Evolutionary conservation across 2,888 invertebrate genomes (phyloP), one percentile per base, ranked within the genome.

Genomic region (Melolontha melolontha): DNA sequence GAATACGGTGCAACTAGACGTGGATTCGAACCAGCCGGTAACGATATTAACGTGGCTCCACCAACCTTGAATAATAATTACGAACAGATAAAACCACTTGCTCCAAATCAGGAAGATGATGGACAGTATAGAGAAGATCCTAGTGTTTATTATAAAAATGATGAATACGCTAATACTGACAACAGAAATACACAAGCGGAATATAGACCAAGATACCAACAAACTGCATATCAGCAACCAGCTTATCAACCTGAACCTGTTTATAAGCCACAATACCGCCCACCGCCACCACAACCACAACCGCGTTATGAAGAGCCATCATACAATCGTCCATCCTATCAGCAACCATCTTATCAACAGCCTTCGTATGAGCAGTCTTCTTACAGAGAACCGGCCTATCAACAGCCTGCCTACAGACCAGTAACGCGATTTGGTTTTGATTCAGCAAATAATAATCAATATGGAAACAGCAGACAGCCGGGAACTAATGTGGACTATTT

Each of bases 51-150:
- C 83, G 94, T 94, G 0, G 91, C 94, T 0, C 94, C 94, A n/a
- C 92, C 94, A 5, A 91, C 93, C 0, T 77, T 91, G 16, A 82
- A 81, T 11, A 86, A 86, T 68, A 87, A 86, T 79, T 87, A 86
- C 70, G 78, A 83, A 66, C 84, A 73, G n/a, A 7, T 64, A 12
- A 52, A 44, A 12, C 67, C 67, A 10, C 41, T 68, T 5, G 68
- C 86, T 6, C 89, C 89, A 44, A 87, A 89, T 70, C 90, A 92
- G 78, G 89, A 92, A 77, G 94, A 94, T 78, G 94, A 94, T 78
- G 94, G 94, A 0, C 94, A 94, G 77, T 94, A 94, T 82, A 86
- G 93, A 51, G 94, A 94, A 79, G 94, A 94, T 80, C 94, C 94
- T 0, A 88, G 88, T 70, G 87, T 92, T 69, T 94, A 94, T 84